Conservation (phyloP, 2,888 invertebrate genomes). For the Rhopalosiphum nymphaeae region DNA sequence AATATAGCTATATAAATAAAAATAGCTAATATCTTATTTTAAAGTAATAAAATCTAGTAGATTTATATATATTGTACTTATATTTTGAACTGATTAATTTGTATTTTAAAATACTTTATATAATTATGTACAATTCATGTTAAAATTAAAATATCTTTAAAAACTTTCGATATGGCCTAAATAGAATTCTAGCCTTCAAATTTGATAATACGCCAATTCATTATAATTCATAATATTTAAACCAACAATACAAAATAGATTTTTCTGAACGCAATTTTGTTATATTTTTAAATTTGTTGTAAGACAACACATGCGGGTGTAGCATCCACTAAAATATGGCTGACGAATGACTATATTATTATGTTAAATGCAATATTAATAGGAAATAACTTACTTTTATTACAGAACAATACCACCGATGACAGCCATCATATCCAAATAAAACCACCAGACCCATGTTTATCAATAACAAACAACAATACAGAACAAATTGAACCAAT, state of each 20-base stretch:
- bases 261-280: neutral
- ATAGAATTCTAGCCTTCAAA: neutral
- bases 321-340: neutral
- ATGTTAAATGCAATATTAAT: neutral
- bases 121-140: neutral
- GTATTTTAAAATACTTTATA: neutral
- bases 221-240: neutral
- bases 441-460: neutral
- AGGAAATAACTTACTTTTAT: neutral
- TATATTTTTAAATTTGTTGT: neutral
- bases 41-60: neutral
- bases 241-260: neutral
- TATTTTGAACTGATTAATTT: neutral
- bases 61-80: neutral
- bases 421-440: neutral
- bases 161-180: neutral
- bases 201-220: neutral
- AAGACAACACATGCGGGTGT: neutral
- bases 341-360: neutral
- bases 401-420: neutral
- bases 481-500: conserved; percentile 46
- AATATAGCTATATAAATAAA: neutral
- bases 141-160: neutral
- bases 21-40: neutral
- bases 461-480: neutral